Conservation (phyloP, 2,888 invertebrate genomes). For the Tenodera sinensis region DNA sequence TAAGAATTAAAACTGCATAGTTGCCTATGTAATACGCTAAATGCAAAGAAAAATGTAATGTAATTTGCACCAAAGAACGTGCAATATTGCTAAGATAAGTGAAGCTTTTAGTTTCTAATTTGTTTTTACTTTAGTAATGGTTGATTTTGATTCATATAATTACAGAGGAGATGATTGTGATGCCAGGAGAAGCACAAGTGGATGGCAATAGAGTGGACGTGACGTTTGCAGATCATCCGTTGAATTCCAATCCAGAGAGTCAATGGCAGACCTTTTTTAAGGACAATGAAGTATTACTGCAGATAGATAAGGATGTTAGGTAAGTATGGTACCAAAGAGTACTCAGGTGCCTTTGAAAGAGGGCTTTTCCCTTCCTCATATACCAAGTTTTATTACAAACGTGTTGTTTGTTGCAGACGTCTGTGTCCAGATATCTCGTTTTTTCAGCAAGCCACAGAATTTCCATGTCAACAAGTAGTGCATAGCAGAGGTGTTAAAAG, state of each 20-base stretch:
- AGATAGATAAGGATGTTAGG: conserved; percentile 97
- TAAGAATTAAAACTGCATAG: too few relatives aligned
- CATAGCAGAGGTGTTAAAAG: conserved; percentile 78
- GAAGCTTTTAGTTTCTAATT: too few relatives aligned
- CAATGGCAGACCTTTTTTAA: conserved; percentile 95
- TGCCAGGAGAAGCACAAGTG: conserved; percentile 60
- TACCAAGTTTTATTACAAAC: too few relatives aligned
- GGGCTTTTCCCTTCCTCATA: too few relatives aligned
- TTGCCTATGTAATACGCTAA: not conserved
- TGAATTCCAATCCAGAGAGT: conserved; percentile 92
- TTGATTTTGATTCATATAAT: conserved; percentile 31
- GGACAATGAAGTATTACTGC: conserved; percentile 94
- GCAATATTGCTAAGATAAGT: too few relatives aligned
- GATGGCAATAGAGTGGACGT: conserved; percentile 54
- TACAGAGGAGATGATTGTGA: conserved; percentile 81
- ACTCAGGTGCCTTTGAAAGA: too few relatives aligned
- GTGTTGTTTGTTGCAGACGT: conserved; percentile 48
- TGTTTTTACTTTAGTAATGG: too few relatives aligned
- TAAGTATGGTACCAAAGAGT: conserved; percentile 32
- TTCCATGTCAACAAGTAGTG: conserved; percentile 77
- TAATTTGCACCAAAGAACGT: too few relatives aligned
- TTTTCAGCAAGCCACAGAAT: conserved; percentile 92
- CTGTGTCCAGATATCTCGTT: conserved; percentile 96
- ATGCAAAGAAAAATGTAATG: too few relatives aligned
- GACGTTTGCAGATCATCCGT: conserved; percentile 75